phyloP scores from a whole-genome alignment of 2,888 invertebrate genomes.

The Parasteatoda lunata region DNA sequence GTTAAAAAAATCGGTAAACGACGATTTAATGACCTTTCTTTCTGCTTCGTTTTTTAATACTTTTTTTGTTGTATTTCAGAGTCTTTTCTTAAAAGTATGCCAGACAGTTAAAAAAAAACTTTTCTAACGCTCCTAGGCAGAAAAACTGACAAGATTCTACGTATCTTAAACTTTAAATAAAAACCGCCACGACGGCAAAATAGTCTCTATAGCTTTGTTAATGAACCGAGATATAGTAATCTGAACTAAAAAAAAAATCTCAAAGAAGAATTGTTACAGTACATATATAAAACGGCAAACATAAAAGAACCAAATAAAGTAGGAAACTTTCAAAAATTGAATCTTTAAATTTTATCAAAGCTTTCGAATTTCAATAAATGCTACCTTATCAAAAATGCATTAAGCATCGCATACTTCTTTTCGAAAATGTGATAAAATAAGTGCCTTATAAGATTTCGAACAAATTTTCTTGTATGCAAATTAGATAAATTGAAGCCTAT shows the following conservation, averaged over 20 bases:
- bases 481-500: not conserved
- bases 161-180: constrained; percentile 48
- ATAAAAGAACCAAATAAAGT: constrained; percentile 48
- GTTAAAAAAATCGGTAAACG: constrained; percentile 52
- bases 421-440: not conserved
- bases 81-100: constrained; percentile 6
- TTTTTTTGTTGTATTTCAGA: constrained; percentile 10
- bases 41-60: constrained; percentile 25
- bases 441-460: not conserved
- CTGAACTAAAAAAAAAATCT: constrained; percentile 11
- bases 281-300: constrained; percentile 16
- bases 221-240: constrained; percentile 58
- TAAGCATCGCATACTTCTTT: not conserved
- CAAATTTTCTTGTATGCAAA: not conserved
- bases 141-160: constrained; percentile 43
- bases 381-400: constrained; percentile 3
- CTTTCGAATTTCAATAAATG: not conserved
- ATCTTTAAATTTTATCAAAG: not conserved
- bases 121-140: not conserved
- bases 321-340: too few relatives aligned
- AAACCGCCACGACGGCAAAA: constrained; percentile 57
- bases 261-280: constrained; percentile 19
- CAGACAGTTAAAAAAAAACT: not conserved
- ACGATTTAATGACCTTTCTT: constrained; percentile 65
- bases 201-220: constrained; percentile 65